phyloP scores from a whole-genome alignment of 2,113 vertebrate genomes.

The Dipodomys spectabilis region DNA sequence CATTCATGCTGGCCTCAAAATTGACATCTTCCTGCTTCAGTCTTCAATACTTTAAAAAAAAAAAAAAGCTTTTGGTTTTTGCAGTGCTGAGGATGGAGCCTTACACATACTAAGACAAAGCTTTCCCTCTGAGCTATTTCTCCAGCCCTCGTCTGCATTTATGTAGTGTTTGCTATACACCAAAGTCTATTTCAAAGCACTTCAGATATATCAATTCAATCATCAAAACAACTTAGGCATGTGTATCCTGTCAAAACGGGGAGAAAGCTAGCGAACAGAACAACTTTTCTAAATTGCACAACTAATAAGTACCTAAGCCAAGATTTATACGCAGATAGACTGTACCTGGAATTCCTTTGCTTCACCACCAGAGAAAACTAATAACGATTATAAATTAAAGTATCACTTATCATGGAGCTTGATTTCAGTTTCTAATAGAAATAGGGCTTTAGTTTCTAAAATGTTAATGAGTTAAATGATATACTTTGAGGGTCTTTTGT shows the following conservation, averaged over 20 bases:
- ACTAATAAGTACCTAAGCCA: background rate
- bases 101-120: background rate
- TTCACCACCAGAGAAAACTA: background rate
- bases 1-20: no score
- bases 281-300: background rate
- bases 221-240: background rate
- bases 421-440: background rate
- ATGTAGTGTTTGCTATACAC: background rate
- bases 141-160: background rate
- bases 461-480: background rate
- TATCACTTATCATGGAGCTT: background rate
- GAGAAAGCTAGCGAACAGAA: background rate
- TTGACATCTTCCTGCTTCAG: no score
- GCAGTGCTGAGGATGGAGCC: no score
- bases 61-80: no score
- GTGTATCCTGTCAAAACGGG: background rate
- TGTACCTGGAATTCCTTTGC: background rate
- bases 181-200: no score
- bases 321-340: background rate
- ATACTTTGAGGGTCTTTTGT: no score
- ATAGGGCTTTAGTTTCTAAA: no score
- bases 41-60: no score
- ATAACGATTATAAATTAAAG: background rate
- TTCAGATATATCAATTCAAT: no score
- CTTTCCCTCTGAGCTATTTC: background rate